Base-by-base conservation (phyloP, 2,797 vertebrate species). In the Rhynchonycteris naso region DNA sequence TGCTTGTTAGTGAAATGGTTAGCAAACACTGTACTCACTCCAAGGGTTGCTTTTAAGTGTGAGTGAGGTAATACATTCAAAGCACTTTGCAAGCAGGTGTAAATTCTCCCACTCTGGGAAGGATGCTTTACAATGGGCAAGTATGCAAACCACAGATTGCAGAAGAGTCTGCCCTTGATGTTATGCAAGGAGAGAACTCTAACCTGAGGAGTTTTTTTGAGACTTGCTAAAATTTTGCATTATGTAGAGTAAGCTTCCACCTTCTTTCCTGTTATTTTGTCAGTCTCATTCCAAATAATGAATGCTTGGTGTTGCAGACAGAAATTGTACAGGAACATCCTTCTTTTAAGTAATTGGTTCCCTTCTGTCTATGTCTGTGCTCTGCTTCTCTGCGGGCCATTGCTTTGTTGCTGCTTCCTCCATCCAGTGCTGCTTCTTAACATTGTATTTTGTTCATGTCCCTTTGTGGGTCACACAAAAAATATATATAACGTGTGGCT, bases 261-360 rank as follows among this genome's bases (percentile, higher is more conserved):
- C 33, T 79, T 66, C 35, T 78, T 18, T 82, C 35, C 10, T 52
- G 9, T 43, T 90, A 2, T 19, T 33, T 28, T 65, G 19, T 76
- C 8, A 1, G 9, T 75, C 2, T 85, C 52, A 33, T 81, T 68
- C 18, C 35, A 52, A 61, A 12, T 24, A 59, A 22, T 0, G 38
- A 97, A 95, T 82, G 88, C 86, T 83, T 76, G 88, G 92, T 95
- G 47, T 75, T 75, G 59, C 54, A 65, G 74, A 93, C 86, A 93
- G 54, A 63, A 97, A 97, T 96, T 87, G 63, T 2, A 0, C 43
- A 82, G 35, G 59, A 92, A 88, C 80, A 88, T 76, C 90, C 91
- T 58, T 68, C 80, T 59, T 13, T 83, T 80, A 91, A 93, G 85
- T 80, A 86, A 75, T 76, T 88, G 66, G 52, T 90, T 78, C 50